Evolutionary conservation across 2,113 vertebrate species (phyloP).

Genomic region (Danionella cerebrum): DNA sequence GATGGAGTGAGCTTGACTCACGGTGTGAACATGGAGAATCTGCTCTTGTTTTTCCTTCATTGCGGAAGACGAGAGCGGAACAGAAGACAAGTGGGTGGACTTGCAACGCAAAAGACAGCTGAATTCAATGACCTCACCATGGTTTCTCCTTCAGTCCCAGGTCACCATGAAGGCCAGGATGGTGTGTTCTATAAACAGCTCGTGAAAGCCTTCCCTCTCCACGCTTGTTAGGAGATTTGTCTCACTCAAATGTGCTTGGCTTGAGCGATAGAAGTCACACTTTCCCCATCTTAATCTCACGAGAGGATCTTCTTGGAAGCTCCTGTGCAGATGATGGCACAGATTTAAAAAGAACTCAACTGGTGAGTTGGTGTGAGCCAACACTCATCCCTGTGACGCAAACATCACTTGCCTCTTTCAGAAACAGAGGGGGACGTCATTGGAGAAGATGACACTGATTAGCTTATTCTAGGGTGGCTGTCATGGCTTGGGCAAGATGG

Average conservation of each 20-base stretch:
- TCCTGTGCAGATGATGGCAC: background rate
- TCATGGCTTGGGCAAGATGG: background rate
- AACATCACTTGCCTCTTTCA: conserved; percentile 32
- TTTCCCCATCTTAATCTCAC: background rate
- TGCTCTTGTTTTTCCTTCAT: conserved; percentile 37
- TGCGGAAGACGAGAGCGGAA: conserved; percentile 15
- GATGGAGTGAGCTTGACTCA: conserved; percentile 35
- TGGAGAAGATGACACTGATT: conserved; percentile 37
- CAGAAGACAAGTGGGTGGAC: conserved; percentile 29
- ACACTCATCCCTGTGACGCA: conserved; percentile 27
- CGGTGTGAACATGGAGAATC: conserved; percentile 27
- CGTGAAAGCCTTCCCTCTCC: background rate
- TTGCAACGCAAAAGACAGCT: background rate
- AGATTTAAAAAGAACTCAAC: background rate
- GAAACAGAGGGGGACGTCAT: background rate
- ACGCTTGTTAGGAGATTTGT: background rate
- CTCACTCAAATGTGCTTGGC: background rate
- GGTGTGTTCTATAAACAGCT: background rate
- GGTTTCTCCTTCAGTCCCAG: background rate
- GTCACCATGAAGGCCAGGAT: background rate
- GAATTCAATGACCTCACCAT: conserved; percentile 29
- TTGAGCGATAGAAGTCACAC: background rate
- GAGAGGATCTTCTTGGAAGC: conserved; percentile 3
- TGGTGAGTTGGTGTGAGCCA: background rate
- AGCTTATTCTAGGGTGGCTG: conserved; percentile 14